phyloP scores from a whole-genome alignment of 2,113 vertebrate genomes.

The Chaetura pelagica region DNA sequence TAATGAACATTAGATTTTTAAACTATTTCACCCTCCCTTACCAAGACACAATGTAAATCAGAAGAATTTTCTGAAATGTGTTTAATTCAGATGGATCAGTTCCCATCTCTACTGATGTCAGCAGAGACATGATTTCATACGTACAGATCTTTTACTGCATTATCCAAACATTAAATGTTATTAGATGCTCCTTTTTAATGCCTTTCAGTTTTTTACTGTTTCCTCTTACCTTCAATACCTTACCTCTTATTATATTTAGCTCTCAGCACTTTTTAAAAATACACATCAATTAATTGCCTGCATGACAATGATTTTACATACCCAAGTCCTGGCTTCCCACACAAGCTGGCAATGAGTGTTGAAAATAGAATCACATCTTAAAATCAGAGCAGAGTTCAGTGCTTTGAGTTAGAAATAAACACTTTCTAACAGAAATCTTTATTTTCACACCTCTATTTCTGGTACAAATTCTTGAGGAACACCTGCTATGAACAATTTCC shows the following conservation, averaged over 20 bases:
- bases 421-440: background rate
- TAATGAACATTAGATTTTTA: background rate
- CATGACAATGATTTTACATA: background rate
- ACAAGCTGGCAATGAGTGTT: background rate
- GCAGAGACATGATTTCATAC: background rate
- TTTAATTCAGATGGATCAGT: background rate
- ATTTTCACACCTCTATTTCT: background rate
- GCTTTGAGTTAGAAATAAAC: background rate
- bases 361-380: background rate
- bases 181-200: background rate
- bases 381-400: background rate
- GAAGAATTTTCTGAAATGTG: background rate
- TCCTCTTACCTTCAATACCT: background rate
- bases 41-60: background rate
- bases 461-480: background rate
- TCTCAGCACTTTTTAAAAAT: background rate
- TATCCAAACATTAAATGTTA: background rate
- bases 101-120: background rate
- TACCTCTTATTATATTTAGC: background rate
- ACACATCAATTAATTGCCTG: background rate
- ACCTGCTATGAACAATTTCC: background rate
- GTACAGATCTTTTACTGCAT: background rate
- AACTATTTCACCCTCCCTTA: rapidly evolving
- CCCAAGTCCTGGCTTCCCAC: background rate
- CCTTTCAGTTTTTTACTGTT: background rate